These are phyloP conservation scores for Pseudochaenichthys georgianus DNA, from an alignment of 2,797 vertebrate species.

Conservation along the genomic window DNA sequence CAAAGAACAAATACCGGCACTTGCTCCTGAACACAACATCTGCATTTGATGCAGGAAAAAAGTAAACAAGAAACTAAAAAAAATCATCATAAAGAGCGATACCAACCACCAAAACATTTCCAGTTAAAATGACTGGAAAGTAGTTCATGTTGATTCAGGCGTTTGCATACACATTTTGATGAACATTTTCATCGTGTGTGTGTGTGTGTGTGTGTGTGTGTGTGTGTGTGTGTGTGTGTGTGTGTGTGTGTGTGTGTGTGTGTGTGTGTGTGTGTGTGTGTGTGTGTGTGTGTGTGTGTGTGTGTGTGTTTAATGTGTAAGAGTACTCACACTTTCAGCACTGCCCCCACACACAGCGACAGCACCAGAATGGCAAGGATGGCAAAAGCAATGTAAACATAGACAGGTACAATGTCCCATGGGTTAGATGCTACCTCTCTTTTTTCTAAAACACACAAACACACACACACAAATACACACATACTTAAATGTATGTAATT, in stretches of 20 bases:
- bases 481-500: too few species aligned
- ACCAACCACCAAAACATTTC: not conserved
- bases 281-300: too few species aligned
- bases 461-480: constrained; percentile 11
- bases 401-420: constrained; percentile 14
- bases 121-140: not conserved
- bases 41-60: constrained; percentile 17
- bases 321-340: constrained; percentile 57
- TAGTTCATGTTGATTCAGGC: not conserved
- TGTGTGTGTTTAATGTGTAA: not conserved
- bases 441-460: constrained; percentile 21
- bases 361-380: constrained; percentile 41
- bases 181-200: too few species aligned
- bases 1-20: not conserved
- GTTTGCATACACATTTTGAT: not conserved
- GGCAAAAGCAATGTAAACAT: constrained; percentile 20
- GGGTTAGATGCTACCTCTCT: not conserved
- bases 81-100: not conserved
- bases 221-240: too few species aligned
- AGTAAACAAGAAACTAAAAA: not conserved
- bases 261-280: too few species aligned
- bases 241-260: too few species aligned
- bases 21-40: not conserved
- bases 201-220: too few species aligned
- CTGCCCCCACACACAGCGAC: constrained; percentile 40